phyloP scores from a whole-genome alignment of 2,113 vertebrate genomes.

The Hoplias malabaricus region DNA sequence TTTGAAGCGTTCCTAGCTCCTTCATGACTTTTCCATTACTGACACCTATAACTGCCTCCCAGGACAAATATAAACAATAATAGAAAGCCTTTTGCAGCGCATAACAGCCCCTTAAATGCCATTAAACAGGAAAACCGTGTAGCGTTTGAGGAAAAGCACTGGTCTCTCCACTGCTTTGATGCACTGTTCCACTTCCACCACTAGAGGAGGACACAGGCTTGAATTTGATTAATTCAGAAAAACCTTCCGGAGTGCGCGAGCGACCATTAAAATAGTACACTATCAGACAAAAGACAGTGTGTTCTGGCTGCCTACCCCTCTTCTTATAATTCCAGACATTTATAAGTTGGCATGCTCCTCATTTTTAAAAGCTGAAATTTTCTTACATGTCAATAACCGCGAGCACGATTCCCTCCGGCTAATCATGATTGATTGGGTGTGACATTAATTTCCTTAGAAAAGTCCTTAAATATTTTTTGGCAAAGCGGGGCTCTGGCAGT shows the following conservation, averaged over 20 bases:
- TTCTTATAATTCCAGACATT: constrained; percentile 68
- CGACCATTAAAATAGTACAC: constrained; percentile 53
- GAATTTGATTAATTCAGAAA: constrained; percentile 19
- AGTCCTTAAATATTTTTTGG: constrained; percentile 70
- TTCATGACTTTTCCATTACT: too few relatives aligned
- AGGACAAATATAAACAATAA: too few relatives aligned
- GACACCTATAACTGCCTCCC: too few relatives aligned
- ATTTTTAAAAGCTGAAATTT: constrained; percentile 70
- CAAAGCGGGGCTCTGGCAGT: constrained; percentile 60
- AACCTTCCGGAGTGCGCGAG: not conserved
- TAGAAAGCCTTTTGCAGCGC: too few relatives aligned
- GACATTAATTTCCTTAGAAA: constrained; percentile 75
- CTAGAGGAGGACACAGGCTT: constrained; percentile 74
- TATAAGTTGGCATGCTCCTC: constrained; percentile 61
- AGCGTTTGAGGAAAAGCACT: not conserved
- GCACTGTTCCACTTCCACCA: constrained; percentile 31
- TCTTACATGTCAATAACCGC: constrained; percentile 69
- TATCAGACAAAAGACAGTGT: constrained; percentile 70
- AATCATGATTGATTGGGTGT: constrained; percentile 74
- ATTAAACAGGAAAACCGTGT: too few relatives aligned
- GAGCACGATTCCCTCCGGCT: constrained; percentile 67
- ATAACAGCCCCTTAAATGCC: too few relatives aligned
- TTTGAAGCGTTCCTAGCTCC: too few relatives aligned
- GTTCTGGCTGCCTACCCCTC: constrained; percentile 70
- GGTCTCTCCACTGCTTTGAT: constrained; percentile 26